Evolutionary conservation across 2,888 invertebrate species (phyloP).

Genomic region (Lissonota sp.): DNA sequence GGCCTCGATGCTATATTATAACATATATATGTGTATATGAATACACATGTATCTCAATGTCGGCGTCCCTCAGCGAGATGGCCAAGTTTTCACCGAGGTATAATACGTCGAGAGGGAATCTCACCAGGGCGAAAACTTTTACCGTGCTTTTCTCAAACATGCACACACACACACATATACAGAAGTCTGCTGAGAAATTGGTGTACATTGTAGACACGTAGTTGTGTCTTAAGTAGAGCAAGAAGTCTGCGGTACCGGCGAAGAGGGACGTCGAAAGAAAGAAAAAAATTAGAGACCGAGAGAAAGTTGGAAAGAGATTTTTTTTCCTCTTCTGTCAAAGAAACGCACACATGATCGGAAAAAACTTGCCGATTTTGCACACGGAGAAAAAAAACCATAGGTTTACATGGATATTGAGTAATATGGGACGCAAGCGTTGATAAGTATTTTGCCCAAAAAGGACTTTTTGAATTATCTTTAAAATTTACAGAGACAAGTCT

Average conservation of each 20-base stretch:
- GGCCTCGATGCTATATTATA: constrained; percentile 26
- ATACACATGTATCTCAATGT: constrained; percentile 2
- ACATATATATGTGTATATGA: neutral
- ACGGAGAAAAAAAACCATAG: no score
- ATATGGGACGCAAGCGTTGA: no score
- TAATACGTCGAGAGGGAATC: constrained; percentile 40
- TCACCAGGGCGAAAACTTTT: constrained; percentile 50
- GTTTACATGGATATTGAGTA: no score
- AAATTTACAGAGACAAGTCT: no score
- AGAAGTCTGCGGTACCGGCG: neutral
- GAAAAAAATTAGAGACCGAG: neutral
- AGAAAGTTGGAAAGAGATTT: no score
- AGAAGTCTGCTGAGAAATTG: neutral
- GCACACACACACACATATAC: neutral
- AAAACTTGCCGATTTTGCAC: no score
- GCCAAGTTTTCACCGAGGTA: constrained; percentile 49
- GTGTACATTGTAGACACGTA: neutral
- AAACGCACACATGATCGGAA: no score
- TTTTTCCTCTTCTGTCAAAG: no score
- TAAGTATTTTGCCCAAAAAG: no score
- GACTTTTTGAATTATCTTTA: no score
- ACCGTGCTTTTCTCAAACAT: constrained; percentile 24
- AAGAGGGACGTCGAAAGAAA: neutral
- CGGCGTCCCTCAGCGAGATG: constrained; percentile 37
- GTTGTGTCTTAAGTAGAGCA: no score